These are phyloP conservation scores for Conus canariensis DNA, from an alignment of 2,888 invertebrate species.

Conservation along the genomic window DNA sequence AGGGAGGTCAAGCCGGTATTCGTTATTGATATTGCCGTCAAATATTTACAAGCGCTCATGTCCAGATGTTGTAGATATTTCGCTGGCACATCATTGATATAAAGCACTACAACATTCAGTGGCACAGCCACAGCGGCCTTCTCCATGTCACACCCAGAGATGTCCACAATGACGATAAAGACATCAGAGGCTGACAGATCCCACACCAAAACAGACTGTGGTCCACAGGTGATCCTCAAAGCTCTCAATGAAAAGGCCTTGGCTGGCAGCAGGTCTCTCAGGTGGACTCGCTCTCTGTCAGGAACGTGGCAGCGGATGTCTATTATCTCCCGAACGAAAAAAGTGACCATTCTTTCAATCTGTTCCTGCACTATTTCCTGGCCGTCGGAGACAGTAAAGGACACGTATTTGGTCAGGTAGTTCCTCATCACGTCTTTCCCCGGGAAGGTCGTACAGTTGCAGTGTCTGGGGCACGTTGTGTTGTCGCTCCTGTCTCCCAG, in stretches of 20 bases:
- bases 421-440: constrained; percentile 26
- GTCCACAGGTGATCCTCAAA: constrained; percentile 12
- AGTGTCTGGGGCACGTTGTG: constrained; percentile 1
- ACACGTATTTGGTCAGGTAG: constrained; percentile 29
- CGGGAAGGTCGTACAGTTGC: constrained; percentile 12
- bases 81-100: neutral
- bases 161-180: constrained; percentile 27
- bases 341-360: neutral
- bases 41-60: neutral
- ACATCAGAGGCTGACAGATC: constrained; percentile 7
- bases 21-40: constrained; percentile 15
- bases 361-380: neutral
- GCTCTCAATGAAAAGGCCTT: constrained; percentile 2
- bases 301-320: constrained; percentile 27
- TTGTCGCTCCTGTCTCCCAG: neutral
- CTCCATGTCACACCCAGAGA: constrained; percentile 16
- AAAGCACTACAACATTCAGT: constrained; percentile 14
- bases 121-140: constrained; percentile 10
- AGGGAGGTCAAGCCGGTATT: neutral
- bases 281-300: neutral
- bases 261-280: constrained; percentile 19
- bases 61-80: neutral
- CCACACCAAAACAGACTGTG: constrained; percentile 19
- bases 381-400: constrained; percentile 20
- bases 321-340: constrained; percentile 19